Evolutionary conservation across 1,140 invertebrate species (phyloP).

Genomic region (Ericerus pela): DNA sequence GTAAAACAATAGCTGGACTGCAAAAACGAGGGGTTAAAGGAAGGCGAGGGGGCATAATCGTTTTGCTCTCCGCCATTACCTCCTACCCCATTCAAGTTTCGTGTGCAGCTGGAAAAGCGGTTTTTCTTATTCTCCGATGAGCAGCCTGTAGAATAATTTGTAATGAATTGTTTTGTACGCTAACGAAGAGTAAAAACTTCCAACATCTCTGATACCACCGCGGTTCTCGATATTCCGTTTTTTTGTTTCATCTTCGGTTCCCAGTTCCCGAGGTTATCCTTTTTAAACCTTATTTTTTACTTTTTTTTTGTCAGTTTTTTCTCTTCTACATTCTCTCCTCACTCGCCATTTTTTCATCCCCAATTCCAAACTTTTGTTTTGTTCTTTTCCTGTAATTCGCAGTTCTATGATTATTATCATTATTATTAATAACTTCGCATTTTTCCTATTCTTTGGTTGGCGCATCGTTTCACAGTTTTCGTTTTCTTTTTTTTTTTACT

Average conservation of each 20-base stretch:
- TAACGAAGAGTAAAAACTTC: conserved; percentile 2
- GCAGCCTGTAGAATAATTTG: conserved; percentile 10
- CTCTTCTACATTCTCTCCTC: background rate
- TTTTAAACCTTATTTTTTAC: no score
- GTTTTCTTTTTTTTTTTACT: no score
- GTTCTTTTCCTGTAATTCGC: no score
- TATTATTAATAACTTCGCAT: background rate
- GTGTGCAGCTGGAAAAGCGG: conserved; percentile 4
- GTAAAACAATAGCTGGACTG: conserved; percentile 7
- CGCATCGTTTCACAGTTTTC: background rate
- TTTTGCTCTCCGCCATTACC: conserved; percentile 9
- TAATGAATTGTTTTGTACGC: conserved; percentile 10
- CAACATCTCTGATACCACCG: background rate
- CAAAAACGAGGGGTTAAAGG: no score
- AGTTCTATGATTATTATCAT: conserved; percentile 20
- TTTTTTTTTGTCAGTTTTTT: background rate
- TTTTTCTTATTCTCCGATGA: conserved; percentile 12
- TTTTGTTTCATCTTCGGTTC: no score
- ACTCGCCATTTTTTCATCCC: background rate
- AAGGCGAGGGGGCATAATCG: background rate
- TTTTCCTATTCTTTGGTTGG: background rate
- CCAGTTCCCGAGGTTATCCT: no score
- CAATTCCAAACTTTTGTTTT: background rate
- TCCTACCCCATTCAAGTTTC: no score
- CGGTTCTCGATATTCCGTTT: no score